Base-by-base conservation (phyloP, 2,888 invertebrate genomes). In the Trissonchulus latispiculum region DNA sequence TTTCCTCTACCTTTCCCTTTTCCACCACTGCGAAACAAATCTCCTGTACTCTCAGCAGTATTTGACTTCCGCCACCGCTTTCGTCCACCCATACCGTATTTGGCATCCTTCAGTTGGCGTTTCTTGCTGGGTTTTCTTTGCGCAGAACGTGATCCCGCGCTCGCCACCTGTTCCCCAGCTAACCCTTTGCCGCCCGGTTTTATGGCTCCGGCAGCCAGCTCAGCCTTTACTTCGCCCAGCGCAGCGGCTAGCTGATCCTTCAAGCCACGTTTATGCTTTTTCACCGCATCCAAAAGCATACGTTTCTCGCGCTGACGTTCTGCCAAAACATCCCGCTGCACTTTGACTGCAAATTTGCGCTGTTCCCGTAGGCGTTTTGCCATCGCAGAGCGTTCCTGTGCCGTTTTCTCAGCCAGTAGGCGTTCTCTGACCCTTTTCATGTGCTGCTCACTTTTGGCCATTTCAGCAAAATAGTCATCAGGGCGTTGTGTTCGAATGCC, bases 381-480 rank as follows among this genome's bases (percentile, higher is more conserved):
- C 82, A 93, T 91, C 83, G 97, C 96, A 0, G 91, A 90, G 77
- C 91, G 88, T 72, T 94, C 91, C 78, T 92, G 90, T 23, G 90
- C 89, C 23, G 89, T 88, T 81, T 96, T 91, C 81, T 92, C 92
- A 33, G 91, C 89, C 86, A 92, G 87, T 36, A 95, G 84, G 80
- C 90, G 90, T 81, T 90, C 88, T 69, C 93, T 88, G 76, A 88
- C 87, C 85, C 94, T 95, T 80, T 95, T 93, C 99, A 99, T 99
- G 80, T 99, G 99, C 37, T 89, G 89, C 85, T 99, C 99, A 23
- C 92, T 88, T 84, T 99, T 99, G 0, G 93, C 94, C 99, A 99
- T 99, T 87, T 99, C 93, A 0, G 97, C 99, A 85, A 95, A 97
- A 84, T 95, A 99, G 84, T 97, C 97, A 73, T 92, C 91, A 0